Evolutionary conservation across 2,113 vertebrate species (phyloP), one percentile per base, ranked within the genome.

Genomic region (Agapornis roseicollis): DNA sequence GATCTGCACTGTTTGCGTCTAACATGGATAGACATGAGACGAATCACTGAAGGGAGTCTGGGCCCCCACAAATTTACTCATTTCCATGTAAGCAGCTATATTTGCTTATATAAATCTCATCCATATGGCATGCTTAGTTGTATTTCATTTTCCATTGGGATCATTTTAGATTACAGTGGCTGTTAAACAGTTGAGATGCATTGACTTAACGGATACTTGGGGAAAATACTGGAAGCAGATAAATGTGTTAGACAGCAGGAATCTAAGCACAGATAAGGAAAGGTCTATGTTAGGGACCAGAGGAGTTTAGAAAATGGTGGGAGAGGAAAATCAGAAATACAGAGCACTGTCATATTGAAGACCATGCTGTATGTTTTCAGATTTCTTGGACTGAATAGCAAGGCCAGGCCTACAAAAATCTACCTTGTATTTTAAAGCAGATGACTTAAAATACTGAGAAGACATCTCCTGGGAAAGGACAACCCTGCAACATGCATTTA

Each of bases 171-270:
- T 89, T 96, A 78, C 65, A 91, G 50, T 93, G 81, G 65, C 84
- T 95, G 46, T 93, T 91, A 91, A 95, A 91, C 25, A 84, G 77
- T 81, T 71, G 73, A 95, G 78, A 95, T 71, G 56, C 47, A 81
- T 79, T 79, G 87, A 56, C 20, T 91, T 95, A 93, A 93, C 55
- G 35, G 46, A 35, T 33, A 79, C 87, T 85, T 89, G 0, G 1
- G 91, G 47, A 91, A 87, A 91, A 91, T 47, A 47, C 9, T 95
- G 56, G 20, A 68, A 91, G 87, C 7, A 94, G 70, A 91, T 68
- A 64, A 87, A 96, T 55, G 60, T 5, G 3, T 81, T 74, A 85
- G 44, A 69, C 63, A 89, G 56, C 44, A 85, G 70, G 47, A 93
- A 6, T 76, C 63, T 88, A 85, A 60, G 29, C 33, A 53, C 11